Conservation (phyloP, 2,888 invertebrate species). For the Netelia virgata region DNA sequence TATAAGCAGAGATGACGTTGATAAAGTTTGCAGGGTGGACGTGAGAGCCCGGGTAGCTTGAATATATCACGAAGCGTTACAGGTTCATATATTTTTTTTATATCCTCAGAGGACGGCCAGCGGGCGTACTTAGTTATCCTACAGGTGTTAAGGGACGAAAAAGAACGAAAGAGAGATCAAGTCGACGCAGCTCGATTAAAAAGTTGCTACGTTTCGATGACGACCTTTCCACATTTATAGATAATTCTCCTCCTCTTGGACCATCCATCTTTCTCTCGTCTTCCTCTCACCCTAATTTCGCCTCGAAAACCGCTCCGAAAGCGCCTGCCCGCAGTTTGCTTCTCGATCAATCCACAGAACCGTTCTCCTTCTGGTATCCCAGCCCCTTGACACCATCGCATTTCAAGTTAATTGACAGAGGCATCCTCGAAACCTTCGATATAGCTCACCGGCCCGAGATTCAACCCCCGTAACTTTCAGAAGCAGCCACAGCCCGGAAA, state of each 20-base stretch:
- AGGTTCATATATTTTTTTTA: slow-evolving; percentile 31
- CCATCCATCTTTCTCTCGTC: background rate
- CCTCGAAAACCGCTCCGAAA: background rate
- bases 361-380: slow-evolving; percentile 2
- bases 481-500: slow-evolving; percentile 28
- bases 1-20: background rate
- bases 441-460: slow-evolving; percentile 21
- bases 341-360: slow-evolving; percentile 21
- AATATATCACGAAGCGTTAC: slow-evolving; percentile 3
- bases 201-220: slow-evolving; percentile 51
- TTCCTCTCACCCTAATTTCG: slow-evolving; percentile 4
- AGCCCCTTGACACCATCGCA: slow-evolving; percentile 32
- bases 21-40: slow-evolving; percentile 28
- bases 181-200: slow-evolving; percentile 57
- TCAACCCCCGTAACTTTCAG: slow-evolving; percentile 33
- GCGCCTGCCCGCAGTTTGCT: background rate
- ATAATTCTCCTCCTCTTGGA: slow-evolving; percentile 34
- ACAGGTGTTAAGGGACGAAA: slow-evolving; percentile 19
- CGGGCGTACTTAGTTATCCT: background rate
- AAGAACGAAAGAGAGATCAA: slow-evolving; percentile 12
- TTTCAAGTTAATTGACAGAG: slow-evolving; percentile 53
- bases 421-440: slow-evolving; percentile 40
- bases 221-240: slow-evolving; percentile 39
- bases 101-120: background rate
- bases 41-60: background rate